These are phyloP conservation scores for Ceratoteleas bidentatus DNA, from an alignment of 1,140 invertebrate species.

Conservation along the genomic window DNA sequence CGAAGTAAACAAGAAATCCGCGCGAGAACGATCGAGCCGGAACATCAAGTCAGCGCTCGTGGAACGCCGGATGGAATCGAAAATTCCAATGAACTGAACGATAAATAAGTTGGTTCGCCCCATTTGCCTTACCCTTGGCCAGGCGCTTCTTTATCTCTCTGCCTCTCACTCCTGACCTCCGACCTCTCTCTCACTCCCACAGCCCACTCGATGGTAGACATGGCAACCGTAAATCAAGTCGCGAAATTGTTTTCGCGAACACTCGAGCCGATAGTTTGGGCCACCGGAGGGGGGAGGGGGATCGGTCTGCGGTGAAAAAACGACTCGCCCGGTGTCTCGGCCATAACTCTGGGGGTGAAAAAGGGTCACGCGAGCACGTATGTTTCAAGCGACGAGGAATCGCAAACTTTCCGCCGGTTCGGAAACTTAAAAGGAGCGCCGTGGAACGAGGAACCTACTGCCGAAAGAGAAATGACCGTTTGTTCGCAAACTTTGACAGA, in stretches of 20 bases:
- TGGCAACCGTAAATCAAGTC: conserved; percentile 72
- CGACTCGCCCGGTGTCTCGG: conserved; percentile 3
- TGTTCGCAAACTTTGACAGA: conserved; percentile 52
- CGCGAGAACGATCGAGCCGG: too few relatives aligned
- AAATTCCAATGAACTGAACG: too few relatives aligned
- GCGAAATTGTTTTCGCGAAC: conserved; percentile 70
- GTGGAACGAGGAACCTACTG: conserved; percentile 27
- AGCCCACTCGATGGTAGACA: conserved; percentile 48
- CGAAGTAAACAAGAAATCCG: too few relatives aligned
- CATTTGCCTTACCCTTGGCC: too few relatives aligned
- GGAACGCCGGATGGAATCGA: too few relatives aligned
- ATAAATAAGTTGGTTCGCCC: too few relatives aligned
- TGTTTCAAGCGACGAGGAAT: conserved; percentile 32
- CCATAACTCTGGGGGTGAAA: conserved; percentile 22
- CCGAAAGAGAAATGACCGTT: conserved; percentile 48
- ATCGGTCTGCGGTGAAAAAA: conserved; percentile 21
- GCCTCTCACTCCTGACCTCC: too few relatives aligned
- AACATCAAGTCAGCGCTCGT: too few relatives aligned
- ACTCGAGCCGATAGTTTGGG: conserved; percentile 40
- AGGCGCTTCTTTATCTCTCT: too few relatives aligned
- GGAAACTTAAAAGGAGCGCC: conserved; percentile 48
- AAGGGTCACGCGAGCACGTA: conserved; percentile 42
- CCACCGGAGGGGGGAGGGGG: too few relatives aligned
- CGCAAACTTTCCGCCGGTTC: conserved; percentile 44
- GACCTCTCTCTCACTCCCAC: too few relatives aligned